Conservation (phyloP, 1,140 invertebrate species). For the Daktulosphaira vitifoliae region DNA sequence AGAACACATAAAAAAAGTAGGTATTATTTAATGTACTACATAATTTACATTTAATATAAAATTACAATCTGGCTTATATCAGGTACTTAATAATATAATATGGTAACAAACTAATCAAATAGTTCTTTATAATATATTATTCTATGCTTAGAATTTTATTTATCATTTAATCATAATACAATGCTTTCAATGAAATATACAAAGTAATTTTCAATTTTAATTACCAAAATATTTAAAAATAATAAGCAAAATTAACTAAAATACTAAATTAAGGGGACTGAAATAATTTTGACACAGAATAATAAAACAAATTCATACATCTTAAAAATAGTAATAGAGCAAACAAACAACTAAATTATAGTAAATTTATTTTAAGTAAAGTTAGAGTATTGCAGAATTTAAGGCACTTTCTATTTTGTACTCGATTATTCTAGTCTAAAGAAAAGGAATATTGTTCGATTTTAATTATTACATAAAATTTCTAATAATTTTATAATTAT, state of each 20-base stretch:
- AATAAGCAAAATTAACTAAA: too few relatives aligned
- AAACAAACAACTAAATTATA: too few relatives aligned
- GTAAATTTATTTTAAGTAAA: not conserved
- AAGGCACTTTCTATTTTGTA: conserved; percentile 33
- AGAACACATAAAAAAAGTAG: not conserved
- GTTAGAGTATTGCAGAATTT: conserved; percentile 23
- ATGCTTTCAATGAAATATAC: too few relatives aligned
- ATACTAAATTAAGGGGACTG: too few relatives aligned
- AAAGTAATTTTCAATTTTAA: too few relatives aligned
- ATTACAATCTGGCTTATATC: conserved; percentile 1
- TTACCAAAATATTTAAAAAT: too few relatives aligned
- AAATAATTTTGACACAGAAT: too few relatives aligned
- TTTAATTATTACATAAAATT: too few relatives aligned
- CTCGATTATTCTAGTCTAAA: conserved; percentile 20
- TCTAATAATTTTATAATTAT: too few relatives aligned
- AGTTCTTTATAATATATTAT: not conserved
- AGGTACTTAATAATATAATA: conserved; percentile 18
- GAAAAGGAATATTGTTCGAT: conserved; percentile 17
- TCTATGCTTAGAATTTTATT: not conserved
- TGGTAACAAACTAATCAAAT: conserved; percentile 9
- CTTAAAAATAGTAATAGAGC: too few relatives aligned
- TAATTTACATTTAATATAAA: not conserved
- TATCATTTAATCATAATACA: not conserved
- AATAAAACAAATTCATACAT: too few relatives aligned
- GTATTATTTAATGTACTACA: not conserved